Percentiles rank a stretch among this genome's conserved stretches.
These are phyloP conservation scores for Catostylus mosaicus DNA, from an alignment of 30 jellyfish, hydroid and myxozoan genomes.

Conservation along the genomic window DNA sequence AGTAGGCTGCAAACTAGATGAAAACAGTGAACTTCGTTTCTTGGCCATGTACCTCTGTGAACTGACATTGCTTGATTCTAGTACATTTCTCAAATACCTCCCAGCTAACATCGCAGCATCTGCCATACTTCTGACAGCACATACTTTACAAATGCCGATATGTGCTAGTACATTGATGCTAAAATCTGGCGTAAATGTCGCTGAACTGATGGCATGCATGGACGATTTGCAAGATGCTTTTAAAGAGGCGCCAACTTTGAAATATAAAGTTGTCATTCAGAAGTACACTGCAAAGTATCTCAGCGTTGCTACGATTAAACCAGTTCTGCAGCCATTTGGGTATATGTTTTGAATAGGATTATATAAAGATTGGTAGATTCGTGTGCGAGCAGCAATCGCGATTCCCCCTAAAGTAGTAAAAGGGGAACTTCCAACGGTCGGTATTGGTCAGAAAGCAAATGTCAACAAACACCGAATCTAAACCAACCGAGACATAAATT, in stretches of 20 bases:
- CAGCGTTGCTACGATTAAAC: slow-evolving; percentile 17
- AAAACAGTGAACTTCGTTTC: background rate
- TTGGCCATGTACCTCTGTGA: slow-evolving; percentile 64
- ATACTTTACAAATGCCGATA: slow-evolving; percentile 30
- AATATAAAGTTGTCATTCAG: slow-evolving; percentile 62
- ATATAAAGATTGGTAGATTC: no score
- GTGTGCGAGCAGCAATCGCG: no score
- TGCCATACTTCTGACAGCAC: slow-evolving; percentile 50
- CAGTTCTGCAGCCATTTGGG: slow-evolving; percentile 5
- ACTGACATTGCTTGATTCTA: slow-evolving; percentile 49
- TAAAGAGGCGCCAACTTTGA: slow-evolving; percentile 47
- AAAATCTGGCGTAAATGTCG: slow-evolving; percentile 48
- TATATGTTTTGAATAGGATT: background rate
- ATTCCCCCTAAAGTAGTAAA: no score
- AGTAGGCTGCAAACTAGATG: slow-evolving; percentile 46
- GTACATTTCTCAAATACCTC: slow-evolving; percentile 45
- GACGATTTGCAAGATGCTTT: slow-evolving; percentile 58
- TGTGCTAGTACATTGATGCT: slow-evolving; percentile 21
- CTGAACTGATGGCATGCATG: slow-evolving; percentile 61
- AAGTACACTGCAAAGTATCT: slow-evolving; percentile 75
- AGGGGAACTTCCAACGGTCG: no score
- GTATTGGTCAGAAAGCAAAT: no score
- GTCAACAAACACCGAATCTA: no score
- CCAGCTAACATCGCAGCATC: slow-evolving; percentile 72
- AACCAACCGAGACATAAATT: no score